These are phyloP conservation scores for Quiscalus mexicanus DNA, from an alignment of 2,113 vertebrate genomes.

Conservation along the genomic window DNA sequence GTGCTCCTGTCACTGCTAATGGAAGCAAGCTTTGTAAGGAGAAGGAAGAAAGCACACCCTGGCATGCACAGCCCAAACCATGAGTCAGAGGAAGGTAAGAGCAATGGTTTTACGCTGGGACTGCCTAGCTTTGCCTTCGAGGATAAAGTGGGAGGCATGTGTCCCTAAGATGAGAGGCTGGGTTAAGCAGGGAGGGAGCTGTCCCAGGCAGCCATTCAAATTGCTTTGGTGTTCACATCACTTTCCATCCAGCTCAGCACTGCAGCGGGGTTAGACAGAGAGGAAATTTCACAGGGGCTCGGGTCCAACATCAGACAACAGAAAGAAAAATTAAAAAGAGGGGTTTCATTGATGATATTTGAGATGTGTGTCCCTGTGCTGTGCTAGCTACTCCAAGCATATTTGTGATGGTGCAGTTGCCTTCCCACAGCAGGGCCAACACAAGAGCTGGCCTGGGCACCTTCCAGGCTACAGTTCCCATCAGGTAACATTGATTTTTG, in stretches of 20 bases:
- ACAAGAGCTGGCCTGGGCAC: neutral
- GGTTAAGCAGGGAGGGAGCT: neutral
- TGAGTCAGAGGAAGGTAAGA: neutral
- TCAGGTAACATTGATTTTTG: neutral
- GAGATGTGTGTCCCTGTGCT: neutral
- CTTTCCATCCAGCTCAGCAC: neutral
- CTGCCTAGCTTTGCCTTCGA: neutral
- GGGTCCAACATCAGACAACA: neutral
- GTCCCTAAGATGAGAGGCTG: neutral
- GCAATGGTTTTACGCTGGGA: neutral
- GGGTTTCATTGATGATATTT: neutral
- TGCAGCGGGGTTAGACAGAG: accelerated
- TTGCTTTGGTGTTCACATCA: neutral
- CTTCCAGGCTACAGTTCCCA: neutral
- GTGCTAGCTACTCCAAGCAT: neutral
- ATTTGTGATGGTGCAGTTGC: accelerated
- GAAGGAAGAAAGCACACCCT: neutral
- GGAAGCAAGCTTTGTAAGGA: neutral
- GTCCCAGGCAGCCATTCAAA: neutral
- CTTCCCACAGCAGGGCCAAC: accelerated
- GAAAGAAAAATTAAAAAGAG: neutral
- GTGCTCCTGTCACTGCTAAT: neutral
- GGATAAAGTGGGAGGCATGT: neutral
- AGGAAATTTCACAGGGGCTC: neutral
- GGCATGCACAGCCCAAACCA: neutral